Evolutionary conservation across 2,113 vertebrate species (phyloP), one percentile per base, ranked within the genome.

Genomic region (Oryzias melastigma): DNA sequence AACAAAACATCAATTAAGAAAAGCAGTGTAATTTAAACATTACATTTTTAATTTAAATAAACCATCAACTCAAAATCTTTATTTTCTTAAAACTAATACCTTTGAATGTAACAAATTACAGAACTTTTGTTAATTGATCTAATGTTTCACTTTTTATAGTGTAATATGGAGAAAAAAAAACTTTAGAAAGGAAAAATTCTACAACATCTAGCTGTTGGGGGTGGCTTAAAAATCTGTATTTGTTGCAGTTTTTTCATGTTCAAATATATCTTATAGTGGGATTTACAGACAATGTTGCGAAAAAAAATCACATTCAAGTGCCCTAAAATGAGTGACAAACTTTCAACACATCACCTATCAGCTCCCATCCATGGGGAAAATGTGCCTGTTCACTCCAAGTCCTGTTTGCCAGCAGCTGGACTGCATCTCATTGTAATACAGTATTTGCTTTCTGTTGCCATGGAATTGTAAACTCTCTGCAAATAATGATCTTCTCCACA

Each of bases 361-460:
- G 80, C 75, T 72, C 73, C 67, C 82, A 58, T 83, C 71, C 73
- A 85, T 78, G 78, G 76, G 68, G 64, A 75, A 88, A 80, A 87
- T 84, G 68, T 75, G 76, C 78, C 69, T 76, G 79, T 85, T 85
- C 76, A 69, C 72, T 82, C 71, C 62, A 73, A 83, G 85, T 86
- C 84, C 86, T 88, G 70, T 75, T 83, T 51, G 53, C 73, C 69
- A 71, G 61, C 58, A 52, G 73, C 71, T 80, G 73, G 75, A 87
- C 78, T 59, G 47, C 68, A 71, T 78, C 83, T 85, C 81, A 75
- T 68, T 80, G 83, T 73, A 81, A 82, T 71, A 29, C 27, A 29
- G 27, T 29, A 76, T 86, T 85, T 75, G 62, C 69, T 55, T 71
- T 53, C 59, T 22, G 83, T 90, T 90, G 83, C 86, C 85, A 89